Evolutionary conservation across 2,888 invertebrate genomes (phyloP).

Genomic region (Podotricha telesiphe): DNA sequence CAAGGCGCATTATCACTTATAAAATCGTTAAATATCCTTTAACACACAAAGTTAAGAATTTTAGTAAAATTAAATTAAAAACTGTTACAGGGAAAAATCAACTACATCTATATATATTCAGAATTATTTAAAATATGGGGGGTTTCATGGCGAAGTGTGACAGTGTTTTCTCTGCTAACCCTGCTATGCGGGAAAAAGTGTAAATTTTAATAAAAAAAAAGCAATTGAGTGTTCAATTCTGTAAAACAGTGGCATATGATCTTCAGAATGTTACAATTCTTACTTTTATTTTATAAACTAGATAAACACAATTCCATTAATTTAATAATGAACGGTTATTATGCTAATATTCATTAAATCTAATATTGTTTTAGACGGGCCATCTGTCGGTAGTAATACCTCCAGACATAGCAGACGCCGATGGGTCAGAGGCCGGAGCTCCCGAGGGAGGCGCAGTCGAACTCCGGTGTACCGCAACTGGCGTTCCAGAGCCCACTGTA

Average conservation of each 20-base stretch:
- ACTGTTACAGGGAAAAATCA: not conserved
- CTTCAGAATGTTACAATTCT: too few species aligned
- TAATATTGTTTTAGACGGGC: constrained; percentile 86
- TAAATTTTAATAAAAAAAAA: too few species aligned
- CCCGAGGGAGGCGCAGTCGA: constrained; percentile 91
- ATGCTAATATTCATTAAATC: not conserved
- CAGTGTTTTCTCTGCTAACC: too few species aligned
- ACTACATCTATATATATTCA: not conserved
- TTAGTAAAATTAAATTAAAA: not conserved
- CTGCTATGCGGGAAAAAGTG: too few species aligned
- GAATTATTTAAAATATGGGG: too few species aligned
- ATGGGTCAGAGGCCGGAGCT: constrained; percentile 86
- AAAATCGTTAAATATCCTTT: too few species aligned
- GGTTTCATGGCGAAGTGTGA: too few species aligned
- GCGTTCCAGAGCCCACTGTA: constrained; percentile 90
- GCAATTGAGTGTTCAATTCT: not conserved
- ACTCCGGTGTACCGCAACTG: constrained; percentile 90
- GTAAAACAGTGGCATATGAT: not conserved
- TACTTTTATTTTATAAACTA: not conserved
- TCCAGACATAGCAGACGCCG: constrained; percentile 89
- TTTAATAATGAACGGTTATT: not conserved
- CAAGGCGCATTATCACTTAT: too few species aligned
- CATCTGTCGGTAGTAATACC: constrained; percentile 93
- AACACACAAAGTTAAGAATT: too few species aligned
- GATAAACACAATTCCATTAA: not conserved